These are phyloP conservation scores for Hydrotaea cyrtoneurina DNA, from an alignment of 2,888 invertebrate species.

Conservation along the genomic window DNA sequence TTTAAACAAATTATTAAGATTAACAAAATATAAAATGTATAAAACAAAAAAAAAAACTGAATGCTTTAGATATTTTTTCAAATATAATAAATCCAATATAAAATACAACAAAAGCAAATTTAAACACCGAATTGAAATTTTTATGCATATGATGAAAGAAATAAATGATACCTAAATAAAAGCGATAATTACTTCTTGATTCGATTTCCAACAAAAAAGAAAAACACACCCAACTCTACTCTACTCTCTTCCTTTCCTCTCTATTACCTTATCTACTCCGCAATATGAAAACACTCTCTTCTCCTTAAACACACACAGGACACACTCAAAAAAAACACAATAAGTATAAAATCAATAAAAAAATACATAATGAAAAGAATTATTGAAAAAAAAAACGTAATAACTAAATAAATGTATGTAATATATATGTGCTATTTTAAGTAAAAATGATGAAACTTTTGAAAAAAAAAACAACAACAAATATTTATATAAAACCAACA, in stretches of 20 bases:
- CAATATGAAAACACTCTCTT: neutral
- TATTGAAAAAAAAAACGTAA: neutral
- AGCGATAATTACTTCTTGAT: neutral
- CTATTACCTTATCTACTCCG: too few species aligned
- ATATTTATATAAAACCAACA: conserved; percentile 39
- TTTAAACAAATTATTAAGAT: conserved; percentile 55
- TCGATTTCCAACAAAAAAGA: neutral
- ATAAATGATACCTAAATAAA: neutral
- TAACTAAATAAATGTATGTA: conserved; percentile 39
- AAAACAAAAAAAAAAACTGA: conserved; percentile 40
- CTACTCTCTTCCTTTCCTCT: too few species aligned
- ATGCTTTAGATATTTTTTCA: conserved; percentile 56
- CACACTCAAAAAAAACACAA: neutral
- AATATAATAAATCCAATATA: conserved; percentile 35
- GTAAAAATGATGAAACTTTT: conserved; percentile 28
- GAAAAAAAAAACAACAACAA: neutral
- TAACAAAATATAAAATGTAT: conserved; percentile 49
- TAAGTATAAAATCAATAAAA: conserved; percentile 4
- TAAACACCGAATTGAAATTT: conserved; percentile 34
- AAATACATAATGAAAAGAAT: conserved; percentile 25
- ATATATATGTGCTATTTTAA: conserved; percentile 48
- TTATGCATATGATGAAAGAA: conserved; percentile 19
- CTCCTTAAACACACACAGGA: neutral
- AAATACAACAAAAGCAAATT: conserved; percentile 24
- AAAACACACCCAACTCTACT: neutral